A percentile compares a stretch with the other conserved stretches of the same genome.
phyloP scores from a whole-genome alignment of 1,140 invertebrate genomes.

The Microplitis demolitor region DNA sequence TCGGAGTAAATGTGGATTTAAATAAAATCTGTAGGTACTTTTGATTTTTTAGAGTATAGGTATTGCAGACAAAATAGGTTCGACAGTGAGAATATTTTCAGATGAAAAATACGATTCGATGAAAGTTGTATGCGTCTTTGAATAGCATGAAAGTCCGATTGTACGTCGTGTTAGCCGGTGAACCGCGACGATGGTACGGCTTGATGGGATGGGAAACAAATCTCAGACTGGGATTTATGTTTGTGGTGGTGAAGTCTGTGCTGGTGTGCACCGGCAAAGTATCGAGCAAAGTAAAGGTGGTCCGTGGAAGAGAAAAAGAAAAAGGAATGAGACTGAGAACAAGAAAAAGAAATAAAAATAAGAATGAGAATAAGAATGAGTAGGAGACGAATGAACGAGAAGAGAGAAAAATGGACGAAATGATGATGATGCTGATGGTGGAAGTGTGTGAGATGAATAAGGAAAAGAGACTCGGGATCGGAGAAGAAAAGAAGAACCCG shows the following conservation, averaged over 20 bases:
- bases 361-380: not conserved
- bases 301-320: not conserved
- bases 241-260: not conserved
- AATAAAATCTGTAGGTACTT: no score
- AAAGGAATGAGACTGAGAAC: not conserved
- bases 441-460: not conserved
- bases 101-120: not conserved
- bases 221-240: constrained; percentile 3
- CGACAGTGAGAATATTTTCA: not conserved
- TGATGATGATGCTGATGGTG: not conserved
- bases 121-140: not conserved
- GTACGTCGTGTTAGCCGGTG: constrained; percentile 1
- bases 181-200: not conserved
- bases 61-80: not conserved
- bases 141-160: constrained; percentile 12
- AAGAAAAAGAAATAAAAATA: not conserved
- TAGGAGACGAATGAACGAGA: no score
- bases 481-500: not conserved
- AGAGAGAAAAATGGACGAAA: not conserved
- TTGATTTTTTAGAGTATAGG: not conserved
- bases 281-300: not conserved
- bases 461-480: not conserved
- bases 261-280: not conserved
- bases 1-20: no score
- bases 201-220: constrained; percentile 2